Conservation (phyloP, 2,888 invertebrate genomes). For the Dasysyrphus tricinctus region DNA sequence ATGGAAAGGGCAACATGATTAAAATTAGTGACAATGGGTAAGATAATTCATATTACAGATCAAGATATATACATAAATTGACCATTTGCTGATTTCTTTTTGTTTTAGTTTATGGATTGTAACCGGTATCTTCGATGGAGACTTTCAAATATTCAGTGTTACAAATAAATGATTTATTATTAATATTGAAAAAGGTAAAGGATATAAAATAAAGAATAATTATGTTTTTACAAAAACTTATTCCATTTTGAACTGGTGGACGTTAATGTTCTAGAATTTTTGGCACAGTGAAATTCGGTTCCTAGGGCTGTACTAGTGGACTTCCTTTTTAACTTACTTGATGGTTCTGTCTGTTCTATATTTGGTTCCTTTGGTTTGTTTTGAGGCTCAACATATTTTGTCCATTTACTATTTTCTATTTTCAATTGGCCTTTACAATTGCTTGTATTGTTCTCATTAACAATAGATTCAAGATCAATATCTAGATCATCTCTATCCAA, state of each 20-base stretch:
- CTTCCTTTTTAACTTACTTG: slow-evolving; percentile 35
- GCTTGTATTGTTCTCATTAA: not conserved
- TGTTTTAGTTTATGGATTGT: slow-evolving; percentile 82
- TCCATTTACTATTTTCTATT: slow-evolving; percentile 37
- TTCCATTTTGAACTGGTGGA: slow-evolving; percentile 49
- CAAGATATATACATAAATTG: not conserved
- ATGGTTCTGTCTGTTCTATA: not conserved
- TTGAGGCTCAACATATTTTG: slow-evolving; percentile 4
- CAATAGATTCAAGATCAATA: slow-evolving; percentile 20
- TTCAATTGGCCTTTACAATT: not conserved
- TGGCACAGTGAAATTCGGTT: not conserved
- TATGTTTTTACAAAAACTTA: slow-evolving; percentile 29
- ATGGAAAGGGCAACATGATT: slow-evolving; percentile 81
- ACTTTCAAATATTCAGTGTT: slow-evolving; percentile 81
- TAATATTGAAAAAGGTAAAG: not conserved
- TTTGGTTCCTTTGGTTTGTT: not conserved
- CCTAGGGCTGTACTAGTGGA: not conserved
- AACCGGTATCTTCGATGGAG: slow-evolving; percentile 80
- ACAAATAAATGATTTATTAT: slow-evolving; percentile 58
- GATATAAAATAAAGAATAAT: not conserved
- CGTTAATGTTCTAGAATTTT: not conserved
- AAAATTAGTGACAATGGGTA: slow-evolving; percentile 82
- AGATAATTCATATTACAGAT: slow-evolving; percentile 25
- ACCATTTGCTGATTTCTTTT: slow-evolving; percentile 62
- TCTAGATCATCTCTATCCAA: slow-evolving; percentile 38